Conservation (phyloP, 2,888 invertebrate species). For the Mythimna lalbum region DNA sequence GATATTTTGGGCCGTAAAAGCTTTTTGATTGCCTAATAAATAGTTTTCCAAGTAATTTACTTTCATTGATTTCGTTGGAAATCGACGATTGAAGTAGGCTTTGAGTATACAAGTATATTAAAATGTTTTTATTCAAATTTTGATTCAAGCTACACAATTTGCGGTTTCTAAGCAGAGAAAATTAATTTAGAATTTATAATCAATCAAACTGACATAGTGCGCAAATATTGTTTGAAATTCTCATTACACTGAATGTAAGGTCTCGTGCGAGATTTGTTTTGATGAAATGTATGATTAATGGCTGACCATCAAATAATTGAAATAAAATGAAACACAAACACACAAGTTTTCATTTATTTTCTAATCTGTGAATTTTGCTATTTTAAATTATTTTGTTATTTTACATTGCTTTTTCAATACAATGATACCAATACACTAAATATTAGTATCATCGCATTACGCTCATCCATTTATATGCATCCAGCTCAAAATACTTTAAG, state of each 20-base stretch:
- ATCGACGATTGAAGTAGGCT: neutral
- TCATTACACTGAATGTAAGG: neutral
- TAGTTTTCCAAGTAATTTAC: neutral
- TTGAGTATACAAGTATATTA: neutral
- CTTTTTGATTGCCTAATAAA: neutral
- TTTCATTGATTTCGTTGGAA: neutral
- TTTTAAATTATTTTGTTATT: too few relatives aligned
- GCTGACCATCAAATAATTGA: neutral
- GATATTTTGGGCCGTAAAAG: neutral
- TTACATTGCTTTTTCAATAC: too few relatives aligned
- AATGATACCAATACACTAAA: too few relatives aligned
- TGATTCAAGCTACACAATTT: neutral
- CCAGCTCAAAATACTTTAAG: neutral
- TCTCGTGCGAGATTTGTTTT: neutral
- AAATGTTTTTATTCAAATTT: neutral
- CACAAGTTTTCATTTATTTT: neutral
- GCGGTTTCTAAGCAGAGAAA: neutral
- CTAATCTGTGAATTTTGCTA: too few relatives aligned
- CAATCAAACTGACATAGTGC: neutral
- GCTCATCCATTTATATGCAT: neutral
- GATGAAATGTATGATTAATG: neutral
- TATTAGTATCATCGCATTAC: too few relatives aligned
- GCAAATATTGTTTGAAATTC: slow-evolving; percentile 8
- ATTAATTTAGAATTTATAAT: neutral
- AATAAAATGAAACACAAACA: neutral